These are phyloP conservation scores for Eupristina koningsbergeri DNA, from an alignment of 1,140 invertebrate genomes.

Conservation along the genomic window DNA sequence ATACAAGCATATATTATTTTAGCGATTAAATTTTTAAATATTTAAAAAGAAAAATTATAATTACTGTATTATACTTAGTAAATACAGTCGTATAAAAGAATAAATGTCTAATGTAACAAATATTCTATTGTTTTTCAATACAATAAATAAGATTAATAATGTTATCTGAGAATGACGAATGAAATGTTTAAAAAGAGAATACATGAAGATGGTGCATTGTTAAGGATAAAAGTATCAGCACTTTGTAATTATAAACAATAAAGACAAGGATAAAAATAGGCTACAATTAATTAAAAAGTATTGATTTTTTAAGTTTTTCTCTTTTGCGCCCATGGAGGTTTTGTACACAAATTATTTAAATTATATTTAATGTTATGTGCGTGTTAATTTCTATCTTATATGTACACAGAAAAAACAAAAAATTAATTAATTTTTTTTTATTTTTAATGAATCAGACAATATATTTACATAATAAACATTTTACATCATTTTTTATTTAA, in stretches of 20 bases:
- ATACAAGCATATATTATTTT: too few species aligned
- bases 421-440: constrained; percentile 26
- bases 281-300: constrained; percentile 12
- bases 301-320: constrained; percentile 1
- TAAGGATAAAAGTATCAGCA: not conserved
- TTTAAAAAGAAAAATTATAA: too few species aligned
- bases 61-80: too few species aligned
- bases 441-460: constrained; percentile 25
- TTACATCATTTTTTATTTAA: not conserved
- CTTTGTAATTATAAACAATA: not conserved
- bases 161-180: not conserved
- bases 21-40: too few species aligned
- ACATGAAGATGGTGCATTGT: not conserved
- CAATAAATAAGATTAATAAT: too few species aligned
- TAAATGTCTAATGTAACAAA: too few species aligned
- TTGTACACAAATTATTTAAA: not conserved
- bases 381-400: too few species aligned
- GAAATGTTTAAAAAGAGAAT: not conserved
- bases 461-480: not conserved
- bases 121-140: too few species aligned
- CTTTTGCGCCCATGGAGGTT: not conserved
- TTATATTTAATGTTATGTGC: too few species aligned
- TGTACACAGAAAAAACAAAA: not conserved
- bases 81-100: too few species aligned
- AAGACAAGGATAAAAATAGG: not conserved